phyloP scores from a whole-genome alignment of 2,113 vertebrate genomes.

The Marmota flaviventris region DNA sequence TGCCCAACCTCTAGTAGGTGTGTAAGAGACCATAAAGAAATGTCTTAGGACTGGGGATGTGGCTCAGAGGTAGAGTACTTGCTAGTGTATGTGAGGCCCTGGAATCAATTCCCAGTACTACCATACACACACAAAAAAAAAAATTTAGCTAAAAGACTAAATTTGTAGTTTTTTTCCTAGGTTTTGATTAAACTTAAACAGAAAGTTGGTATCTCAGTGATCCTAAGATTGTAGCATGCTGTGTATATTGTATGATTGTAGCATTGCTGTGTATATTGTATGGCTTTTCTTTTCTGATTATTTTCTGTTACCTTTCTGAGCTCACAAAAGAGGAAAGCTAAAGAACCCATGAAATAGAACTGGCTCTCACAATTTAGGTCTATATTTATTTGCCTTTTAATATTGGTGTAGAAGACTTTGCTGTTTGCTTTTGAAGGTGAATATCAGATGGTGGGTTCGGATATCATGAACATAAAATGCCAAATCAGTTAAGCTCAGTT shows the following conservation, averaged over 20 bases:
- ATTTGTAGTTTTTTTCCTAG: constrained; percentile 2
- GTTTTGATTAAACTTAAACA: not conserved
- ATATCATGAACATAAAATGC: not conserved
- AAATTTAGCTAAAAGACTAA: not conserved
- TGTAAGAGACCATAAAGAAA: not conserved
- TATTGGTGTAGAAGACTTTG: not conserved
- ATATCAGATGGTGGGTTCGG: not conserved
- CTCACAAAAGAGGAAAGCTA: not conserved
- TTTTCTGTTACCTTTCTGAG: not conserved
- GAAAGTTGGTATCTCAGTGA: not conserved
- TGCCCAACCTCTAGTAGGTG: not conserved
- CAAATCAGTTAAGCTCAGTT: not conserved
- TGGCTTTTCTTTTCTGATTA: not conserved
- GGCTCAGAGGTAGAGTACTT: not conserved
- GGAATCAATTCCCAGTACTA: not conserved
- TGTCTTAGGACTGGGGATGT: not conserved
- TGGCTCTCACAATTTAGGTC: not conserved
- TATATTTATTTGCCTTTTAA: not conserved
- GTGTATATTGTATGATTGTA: not conserved
- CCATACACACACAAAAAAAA: too few species aligned
- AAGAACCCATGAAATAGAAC: not conserved
- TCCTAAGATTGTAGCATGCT: not conserved
- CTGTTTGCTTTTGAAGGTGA: not conserved
- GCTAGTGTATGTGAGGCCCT: not conserved
- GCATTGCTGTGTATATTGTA: not conserved